Evolutionary conservation across 1,140 invertebrate genomes (phyloP), one percentile per base, ranked within the genome.

Genomic region (Drosophila miranda): DNA sequence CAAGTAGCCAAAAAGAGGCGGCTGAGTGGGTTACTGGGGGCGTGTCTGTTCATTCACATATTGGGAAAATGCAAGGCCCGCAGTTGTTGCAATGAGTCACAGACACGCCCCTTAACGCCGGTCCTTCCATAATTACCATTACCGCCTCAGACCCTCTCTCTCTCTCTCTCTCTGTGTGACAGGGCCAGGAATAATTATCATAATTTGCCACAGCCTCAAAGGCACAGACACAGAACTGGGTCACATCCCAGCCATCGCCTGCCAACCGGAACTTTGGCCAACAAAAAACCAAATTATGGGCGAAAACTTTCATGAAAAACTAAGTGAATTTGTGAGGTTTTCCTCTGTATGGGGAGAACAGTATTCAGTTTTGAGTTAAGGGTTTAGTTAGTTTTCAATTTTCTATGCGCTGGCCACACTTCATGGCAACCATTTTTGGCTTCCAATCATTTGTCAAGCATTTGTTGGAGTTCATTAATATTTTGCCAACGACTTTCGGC

Each of bases 401-500:
- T 38, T 3, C 11, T 8, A 13, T 9, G 59, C n/a, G 6, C 19
- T 9, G 7, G 3, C 8, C 46, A 26, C 11, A 52, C 6, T 42
- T 54, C 38, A 21, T 41, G 38, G 45, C 14, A 44, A 56, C 58
- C 59, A 48, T 57, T 57, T 74, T 21, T 26, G 42, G 53, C 21
- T 8, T 5, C 21, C 11, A 45, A 30, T 58, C 14, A 54, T 38
- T 48, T 74, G 51, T 74, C 52, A 57, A 73, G 63, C 26, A 74
- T 50, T 56, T 51, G 34, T 11, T 38, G 42, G 23, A 63, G 52
- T 53, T 74, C 59, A 74, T 74, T 74, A 73, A 73, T 41, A 74
- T 74, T 49, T 73, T 45, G 52, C 38, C 53, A 73, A 50, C 52
- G 59, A 34, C 28, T 74, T 56, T 64, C 21, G 49, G 51, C 57